These are phyloP conservation scores for Pristionchus fissidentatus DNA, from an alignment of 2,888 invertebrate genomes.

Conservation along the genomic window DNA sequence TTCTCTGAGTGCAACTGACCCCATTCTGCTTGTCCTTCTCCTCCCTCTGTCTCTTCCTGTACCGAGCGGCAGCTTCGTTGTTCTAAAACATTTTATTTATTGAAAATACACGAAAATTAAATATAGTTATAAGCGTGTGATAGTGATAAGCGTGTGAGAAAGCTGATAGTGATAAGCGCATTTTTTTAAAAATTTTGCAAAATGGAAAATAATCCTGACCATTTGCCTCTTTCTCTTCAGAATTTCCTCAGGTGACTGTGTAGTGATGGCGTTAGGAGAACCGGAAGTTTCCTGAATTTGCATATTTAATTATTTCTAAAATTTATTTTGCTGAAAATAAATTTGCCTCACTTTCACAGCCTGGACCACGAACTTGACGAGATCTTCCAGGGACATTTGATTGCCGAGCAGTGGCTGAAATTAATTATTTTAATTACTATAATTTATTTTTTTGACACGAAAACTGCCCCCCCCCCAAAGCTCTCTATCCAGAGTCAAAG, in stretches of 20 bases:
- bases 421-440: neutral
- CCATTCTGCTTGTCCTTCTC: constrained; percentile 39
- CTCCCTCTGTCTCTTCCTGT: constrained; percentile 49
- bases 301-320: neutral
- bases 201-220: neutral
- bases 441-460: neutral
- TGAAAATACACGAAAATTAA: no score
- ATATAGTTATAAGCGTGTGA: no score
- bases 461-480: no score
- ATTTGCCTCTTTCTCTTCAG: constrained; percentile 46
- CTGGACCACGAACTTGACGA: constrained; percentile 35
- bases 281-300: neutral
- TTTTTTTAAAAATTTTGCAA: neutral
- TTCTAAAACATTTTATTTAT: no score
- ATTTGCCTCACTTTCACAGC: constrained; percentile 39
- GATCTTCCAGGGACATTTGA: constrained; percentile 30
- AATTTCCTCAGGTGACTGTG: constrained; percentile 32
- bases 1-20: neutral
- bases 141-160: no score
- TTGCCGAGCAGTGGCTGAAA: constrained; percentile 39
- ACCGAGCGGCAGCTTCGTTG: constrained; percentile 48
- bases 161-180: no score
- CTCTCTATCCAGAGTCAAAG: no score
- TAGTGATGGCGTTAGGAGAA: neutral
- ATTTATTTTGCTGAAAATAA: neutral